Evolutionary conservation across 2,888 invertebrate genomes (phyloP).

Genomic region (Mellilla xanthometata): DNA sequence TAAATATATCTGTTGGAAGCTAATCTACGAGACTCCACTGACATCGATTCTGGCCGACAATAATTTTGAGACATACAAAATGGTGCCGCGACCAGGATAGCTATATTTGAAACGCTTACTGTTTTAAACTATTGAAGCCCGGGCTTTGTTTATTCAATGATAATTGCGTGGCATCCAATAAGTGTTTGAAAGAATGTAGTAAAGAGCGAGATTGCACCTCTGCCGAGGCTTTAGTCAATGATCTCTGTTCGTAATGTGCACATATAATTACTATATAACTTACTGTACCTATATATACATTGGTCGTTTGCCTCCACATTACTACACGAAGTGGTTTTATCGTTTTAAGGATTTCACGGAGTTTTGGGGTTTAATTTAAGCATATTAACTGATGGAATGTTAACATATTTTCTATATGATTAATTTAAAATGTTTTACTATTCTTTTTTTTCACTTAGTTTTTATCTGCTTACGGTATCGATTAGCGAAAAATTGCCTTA

Average conservation of each 20-base stretch:
- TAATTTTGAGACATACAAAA: too few species aligned
- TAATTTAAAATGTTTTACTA: constrained; percentile 37
- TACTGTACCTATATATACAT: constrained; percentile 32
- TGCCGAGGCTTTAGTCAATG: constrained; percentile 48
- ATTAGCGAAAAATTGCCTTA: constrained; percentile 48
- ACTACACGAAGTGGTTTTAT: constrained; percentile 42
- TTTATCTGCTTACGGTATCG: constrained; percentile 44
- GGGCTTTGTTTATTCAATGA: too few species aligned
- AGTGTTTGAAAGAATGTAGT: neutral
- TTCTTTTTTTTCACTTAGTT: constrained; percentile 34
- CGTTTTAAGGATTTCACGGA: constrained; percentile 54
- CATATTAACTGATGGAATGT: constrained; percentile 68
- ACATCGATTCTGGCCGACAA: too few species aligned
- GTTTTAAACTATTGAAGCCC: too few species aligned
- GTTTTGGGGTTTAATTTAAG: constrained; percentile 61
- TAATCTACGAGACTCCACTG: too few species aligned
- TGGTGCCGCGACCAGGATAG: neutral
- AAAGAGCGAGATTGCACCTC: constrained; percentile 40
- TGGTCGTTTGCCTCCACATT: constrained; percentile 35
- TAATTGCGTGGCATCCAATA: too few species aligned
- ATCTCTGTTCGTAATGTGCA: constrained; percentile 53
- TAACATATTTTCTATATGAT: constrained; percentile 49
- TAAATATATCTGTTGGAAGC: too few species aligned
- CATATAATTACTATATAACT: constrained; percentile 37
- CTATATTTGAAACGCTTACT: too few species aligned